Evolutionary conservation across 2,113 vertebrate species (phyloP).

Genomic region (Pica pica): DNA sequence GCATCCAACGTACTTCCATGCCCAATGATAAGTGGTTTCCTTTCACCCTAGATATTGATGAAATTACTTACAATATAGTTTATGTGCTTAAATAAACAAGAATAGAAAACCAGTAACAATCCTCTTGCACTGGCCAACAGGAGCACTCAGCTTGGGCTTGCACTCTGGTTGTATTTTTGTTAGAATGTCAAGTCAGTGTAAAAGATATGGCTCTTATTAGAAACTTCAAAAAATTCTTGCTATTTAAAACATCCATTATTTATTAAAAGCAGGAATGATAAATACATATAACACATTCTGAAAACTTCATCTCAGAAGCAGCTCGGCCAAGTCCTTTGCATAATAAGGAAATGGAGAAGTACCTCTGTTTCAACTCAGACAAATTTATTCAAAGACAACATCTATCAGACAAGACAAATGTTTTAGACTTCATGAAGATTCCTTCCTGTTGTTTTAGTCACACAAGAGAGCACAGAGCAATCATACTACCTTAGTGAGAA

Average conservation of each 20-base stretch:
- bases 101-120: not conserved
- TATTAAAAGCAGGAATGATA: slow-evolving; percentile 14
- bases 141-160: not conserved
- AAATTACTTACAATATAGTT: not conserved
- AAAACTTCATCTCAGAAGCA: slow-evolving; percentile 26
- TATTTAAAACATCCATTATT: not conserved
- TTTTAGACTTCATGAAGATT: not conserved
- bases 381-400: not conserved
- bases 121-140: not conserved
- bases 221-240: not conserved
- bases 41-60: not conserved
- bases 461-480: not conserved
- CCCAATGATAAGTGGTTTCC: not conserved
- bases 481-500: not conserved
- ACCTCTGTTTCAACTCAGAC: not conserved
- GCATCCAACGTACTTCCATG: not conserved
- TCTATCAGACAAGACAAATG: slow-evolving; percentile 1
- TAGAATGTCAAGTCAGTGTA: not conserved
- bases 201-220: not conserved
- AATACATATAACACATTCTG: not conserved
- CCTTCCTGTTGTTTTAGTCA: not conserved
- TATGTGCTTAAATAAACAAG: not conserved
- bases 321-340: not conserved
- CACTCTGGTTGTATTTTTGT: not conserved
- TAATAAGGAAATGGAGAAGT: not conserved